phyloP scores from a whole-genome alignment of 2,888 invertebrate species.

The Eupithecia inturbata region DNA sequence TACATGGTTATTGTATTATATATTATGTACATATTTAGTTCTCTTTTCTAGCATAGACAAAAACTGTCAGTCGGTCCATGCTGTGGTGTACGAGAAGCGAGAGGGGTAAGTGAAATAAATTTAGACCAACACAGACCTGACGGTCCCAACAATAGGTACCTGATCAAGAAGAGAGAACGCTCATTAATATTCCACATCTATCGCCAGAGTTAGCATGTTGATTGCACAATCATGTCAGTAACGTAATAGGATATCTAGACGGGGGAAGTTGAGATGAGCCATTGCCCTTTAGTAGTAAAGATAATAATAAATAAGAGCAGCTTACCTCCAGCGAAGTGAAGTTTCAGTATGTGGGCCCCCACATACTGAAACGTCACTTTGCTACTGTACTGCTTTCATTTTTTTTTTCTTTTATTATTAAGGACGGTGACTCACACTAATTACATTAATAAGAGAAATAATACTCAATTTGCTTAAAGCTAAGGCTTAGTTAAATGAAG shows the following conservation, averaged over 20 bases:
- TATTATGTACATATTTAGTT: too few species aligned
- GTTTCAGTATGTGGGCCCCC: not conserved
- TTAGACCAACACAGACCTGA: not conserved
- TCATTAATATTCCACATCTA: not conserved
- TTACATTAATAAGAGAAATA: too few species aligned
- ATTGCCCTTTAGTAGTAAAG: not conserved
- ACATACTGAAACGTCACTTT: too few species aligned
- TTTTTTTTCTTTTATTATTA: too few species aligned
- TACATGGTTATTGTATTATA: too few species aligned
- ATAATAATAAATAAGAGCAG: too few species aligned
- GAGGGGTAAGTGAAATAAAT: not conserved
- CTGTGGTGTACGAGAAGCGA: not conserved
- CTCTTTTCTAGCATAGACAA: too few species aligned
- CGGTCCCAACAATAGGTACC: not conserved
- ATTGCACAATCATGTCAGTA: not conserved
- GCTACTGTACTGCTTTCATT: too few species aligned
- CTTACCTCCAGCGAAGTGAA: not conserved
- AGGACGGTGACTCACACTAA: too few species aligned
- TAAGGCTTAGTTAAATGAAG: too few species aligned
- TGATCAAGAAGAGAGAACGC: not conserved
- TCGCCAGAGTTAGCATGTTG: not conserved
- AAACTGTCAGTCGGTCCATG: too few species aligned
- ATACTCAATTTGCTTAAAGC: too few species aligned
- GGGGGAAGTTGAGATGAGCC: not conserved
- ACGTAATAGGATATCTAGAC: not conserved